Conservation (phyloP, 2,797 vertebrate genomes). For the Channallabes apus region DNA sequence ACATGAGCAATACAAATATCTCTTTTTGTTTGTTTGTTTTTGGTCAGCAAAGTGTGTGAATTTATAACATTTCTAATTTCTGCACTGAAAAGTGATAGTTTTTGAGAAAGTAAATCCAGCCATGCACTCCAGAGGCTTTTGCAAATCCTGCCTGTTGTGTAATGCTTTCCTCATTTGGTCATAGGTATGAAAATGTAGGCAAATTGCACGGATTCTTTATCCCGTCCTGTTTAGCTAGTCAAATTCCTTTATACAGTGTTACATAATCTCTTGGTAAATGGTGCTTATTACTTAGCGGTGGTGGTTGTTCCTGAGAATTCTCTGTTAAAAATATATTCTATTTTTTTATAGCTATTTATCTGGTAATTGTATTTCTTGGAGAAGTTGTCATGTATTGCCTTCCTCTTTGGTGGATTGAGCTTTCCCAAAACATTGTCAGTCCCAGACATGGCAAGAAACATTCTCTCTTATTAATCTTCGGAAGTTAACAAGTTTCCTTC, state of each 20-base stretch:
- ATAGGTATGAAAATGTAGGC: background rate
- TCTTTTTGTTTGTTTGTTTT: background rate
- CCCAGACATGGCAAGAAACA: background rate
- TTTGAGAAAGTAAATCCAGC: background rate
- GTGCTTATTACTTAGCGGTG: background rate
- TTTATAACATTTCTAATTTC: background rate
- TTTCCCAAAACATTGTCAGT: background rate
- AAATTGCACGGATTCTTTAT: background rate
- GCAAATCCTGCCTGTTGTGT: background rate
- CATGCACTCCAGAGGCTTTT: background rate
- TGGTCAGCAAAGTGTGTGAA: background rate
- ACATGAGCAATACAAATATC: background rate
- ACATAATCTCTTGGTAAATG: background rate
- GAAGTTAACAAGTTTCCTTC: background rate
- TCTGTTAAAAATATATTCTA: background rate
- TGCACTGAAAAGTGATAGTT: background rate
- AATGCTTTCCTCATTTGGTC: background rate
- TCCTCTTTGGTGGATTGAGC: background rate
- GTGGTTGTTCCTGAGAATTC: background rate
- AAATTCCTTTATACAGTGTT: background rate
- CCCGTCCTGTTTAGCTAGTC: no score
- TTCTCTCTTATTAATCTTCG: background rate
- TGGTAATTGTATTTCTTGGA: background rate
- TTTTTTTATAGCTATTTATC: background rate
- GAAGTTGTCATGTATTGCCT: background rate